Conservation (phyloP, 2,113 vertebrate species). For the Anguilla japonica region DNA sequence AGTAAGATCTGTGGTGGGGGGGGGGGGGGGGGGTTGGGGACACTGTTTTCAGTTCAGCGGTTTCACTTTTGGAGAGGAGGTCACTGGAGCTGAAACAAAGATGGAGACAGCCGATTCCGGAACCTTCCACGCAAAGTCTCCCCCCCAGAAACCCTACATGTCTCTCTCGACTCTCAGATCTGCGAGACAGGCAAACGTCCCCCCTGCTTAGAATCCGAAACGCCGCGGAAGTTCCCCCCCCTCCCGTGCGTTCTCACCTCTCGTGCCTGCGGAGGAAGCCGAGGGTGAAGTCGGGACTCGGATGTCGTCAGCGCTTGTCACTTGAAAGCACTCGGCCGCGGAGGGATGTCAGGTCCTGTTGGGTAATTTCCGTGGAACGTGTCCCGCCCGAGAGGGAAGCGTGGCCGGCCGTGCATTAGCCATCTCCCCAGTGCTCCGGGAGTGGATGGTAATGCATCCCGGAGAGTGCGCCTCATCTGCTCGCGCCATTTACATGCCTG, state of each 20-base stretch:
- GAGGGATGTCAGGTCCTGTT: constrained; percentile 84
- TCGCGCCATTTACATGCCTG: constrained; percentile 79
- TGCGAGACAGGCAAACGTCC: neutral
- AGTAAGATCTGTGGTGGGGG: constrained; percentile 48
- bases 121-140: constrained; percentile 23
- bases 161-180: constrained; percentile 8
- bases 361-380: constrained; percentile 86
- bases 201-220: neutral
- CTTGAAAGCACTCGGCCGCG: constrained; percentile 79
- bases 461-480: constrained; percentile 86
- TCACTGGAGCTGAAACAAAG: constrained; percentile 59
- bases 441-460: constrained; percentile 83
- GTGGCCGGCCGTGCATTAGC: constrained; percentile 87
- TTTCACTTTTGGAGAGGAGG: neutral
- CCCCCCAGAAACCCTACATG: neutral
- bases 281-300: constrained; percentile 75
- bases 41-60: constrained; percentile 47
- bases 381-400: constrained; percentile 84
- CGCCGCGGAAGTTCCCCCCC: too few relatives aligned
- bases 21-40: constrained; percentile 46
- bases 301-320: constrained; percentile 75
- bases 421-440: constrained; percentile 81
- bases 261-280: constrained; percentile 71
- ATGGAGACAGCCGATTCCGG: constrained; percentile 25
- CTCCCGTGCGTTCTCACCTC: constrained; percentile 62